Conservation (phyloP, 2,113 vertebrate species). For the Ellobius talpinus region DNA sequence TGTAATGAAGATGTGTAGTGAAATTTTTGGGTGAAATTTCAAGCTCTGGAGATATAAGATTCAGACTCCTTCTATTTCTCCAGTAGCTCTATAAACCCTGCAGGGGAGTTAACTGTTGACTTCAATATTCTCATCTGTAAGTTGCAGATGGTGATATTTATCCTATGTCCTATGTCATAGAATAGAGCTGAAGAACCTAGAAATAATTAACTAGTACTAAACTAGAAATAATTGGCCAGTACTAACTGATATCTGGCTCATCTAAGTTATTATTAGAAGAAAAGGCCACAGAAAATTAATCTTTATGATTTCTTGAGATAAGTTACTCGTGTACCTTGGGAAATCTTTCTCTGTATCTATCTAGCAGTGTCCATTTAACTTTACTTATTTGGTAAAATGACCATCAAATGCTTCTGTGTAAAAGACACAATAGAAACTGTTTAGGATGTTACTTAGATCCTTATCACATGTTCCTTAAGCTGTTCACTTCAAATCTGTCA, state of each 20-base stretch:
- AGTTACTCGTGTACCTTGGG: background rate
- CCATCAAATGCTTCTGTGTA: background rate
- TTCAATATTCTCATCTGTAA: background rate
- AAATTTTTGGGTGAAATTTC: background rate
- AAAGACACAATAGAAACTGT: background rate
- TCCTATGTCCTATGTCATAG: no score
- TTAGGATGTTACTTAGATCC: background rate
- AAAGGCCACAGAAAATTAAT: background rate
- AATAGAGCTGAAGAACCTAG: background rate
- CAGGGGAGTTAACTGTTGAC: background rate
- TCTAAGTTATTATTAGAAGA: background rate
- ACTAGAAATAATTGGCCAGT: background rate
- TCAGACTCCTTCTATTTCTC: background rate
- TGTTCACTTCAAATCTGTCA: background rate
- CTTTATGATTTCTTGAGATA: background rate
- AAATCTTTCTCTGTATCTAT: background rate
- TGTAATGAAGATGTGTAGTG: no score
- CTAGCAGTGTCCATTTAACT: background rate
- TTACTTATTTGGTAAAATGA: background rate
- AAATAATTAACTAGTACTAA: background rate
- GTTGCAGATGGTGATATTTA: background rate
- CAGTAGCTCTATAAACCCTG: background rate
- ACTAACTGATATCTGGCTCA: background rate
- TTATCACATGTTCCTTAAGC: background rate
- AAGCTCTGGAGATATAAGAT: background rate